Conservation (phyloP, 2,797 vertebrate species). For the Bucorvus abyssinicus region DNA sequence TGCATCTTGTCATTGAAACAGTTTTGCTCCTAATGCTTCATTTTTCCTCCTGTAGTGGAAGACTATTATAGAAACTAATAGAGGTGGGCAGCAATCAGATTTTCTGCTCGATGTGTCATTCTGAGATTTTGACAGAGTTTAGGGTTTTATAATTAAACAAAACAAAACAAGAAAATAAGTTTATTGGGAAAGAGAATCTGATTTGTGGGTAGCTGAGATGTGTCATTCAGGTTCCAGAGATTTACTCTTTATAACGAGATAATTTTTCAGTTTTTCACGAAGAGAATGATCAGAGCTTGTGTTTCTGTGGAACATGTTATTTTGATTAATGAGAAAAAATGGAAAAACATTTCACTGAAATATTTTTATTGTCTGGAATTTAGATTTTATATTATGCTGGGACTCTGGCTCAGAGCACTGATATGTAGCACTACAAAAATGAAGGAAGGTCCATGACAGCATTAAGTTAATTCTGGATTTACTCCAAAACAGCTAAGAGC, state of each 20-base stretch:
- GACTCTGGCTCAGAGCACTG: constrained; percentile 5
- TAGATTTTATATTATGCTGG: constrained; percentile 5
- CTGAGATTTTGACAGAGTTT: constrained; percentile 44
- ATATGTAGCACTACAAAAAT: constrained; percentile 24
- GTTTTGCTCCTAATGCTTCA: constrained; percentile 62
- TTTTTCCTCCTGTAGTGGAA: constrained; percentile 61
- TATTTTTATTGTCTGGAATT: constrained; percentile 38
- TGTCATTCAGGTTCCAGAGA: constrained; percentile 34
- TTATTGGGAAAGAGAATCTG: constrained; percentile 35
- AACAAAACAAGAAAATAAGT: constrained; percentile 31
- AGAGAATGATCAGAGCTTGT: constrained; percentile 12
- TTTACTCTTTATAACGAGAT: constrained; percentile 30
- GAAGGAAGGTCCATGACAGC: constrained; percentile 50
- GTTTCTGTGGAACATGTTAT: constrained; percentile 26
- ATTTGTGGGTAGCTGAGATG: constrained; percentile 45
- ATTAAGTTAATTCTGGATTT: constrained; percentile 54
- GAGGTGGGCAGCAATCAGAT: constrained; percentile 54
- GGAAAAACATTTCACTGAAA: constrained; percentile 37
- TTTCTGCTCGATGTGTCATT: constrained; percentile 48
- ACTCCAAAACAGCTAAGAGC: constrained; percentile 11
- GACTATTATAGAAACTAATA: constrained; percentile 65
- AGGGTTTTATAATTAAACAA: constrained; percentile 46
- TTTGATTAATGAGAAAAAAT: constrained; percentile 57
- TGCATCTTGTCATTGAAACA: constrained; percentile 68
- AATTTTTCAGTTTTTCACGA: constrained; percentile 8